These are phyloP conservation scores for Drosophila littoralis DNA, from an alignment of 1,140 invertebrate genomes.

Conservation along the genomic window DNA sequence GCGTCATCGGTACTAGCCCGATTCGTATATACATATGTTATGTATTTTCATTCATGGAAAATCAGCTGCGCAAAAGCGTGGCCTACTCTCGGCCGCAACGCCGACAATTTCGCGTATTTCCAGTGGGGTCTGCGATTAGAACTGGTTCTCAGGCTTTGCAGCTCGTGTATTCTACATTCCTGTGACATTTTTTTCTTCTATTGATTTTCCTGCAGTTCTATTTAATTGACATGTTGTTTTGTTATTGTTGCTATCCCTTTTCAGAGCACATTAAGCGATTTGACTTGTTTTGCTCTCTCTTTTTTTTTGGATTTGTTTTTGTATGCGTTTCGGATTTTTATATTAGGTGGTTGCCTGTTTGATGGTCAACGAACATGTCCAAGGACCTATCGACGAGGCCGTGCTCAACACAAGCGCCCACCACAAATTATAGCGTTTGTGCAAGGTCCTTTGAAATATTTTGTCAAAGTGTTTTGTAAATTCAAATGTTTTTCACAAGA, in stretches of 20 bases:
- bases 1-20: slow-evolving; percentile 48
- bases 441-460: slow-evolving; percentile 50
- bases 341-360: slow-evolving; percentile 32
- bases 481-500: slow-evolving; percentile 2
- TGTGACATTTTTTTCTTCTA: slow-evolving; percentile 54
- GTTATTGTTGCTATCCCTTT: slow-evolving; percentile 75
- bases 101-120: slow-evolving; percentile 45
- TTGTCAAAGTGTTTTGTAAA: slow-evolving; percentile 40
- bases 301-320: slow-evolving; percentile 35
- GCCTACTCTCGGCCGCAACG: background rate
- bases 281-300: slow-evolving; percentile 13
- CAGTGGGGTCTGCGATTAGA: slow-evolving; percentile 16
- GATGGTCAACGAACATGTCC: slow-evolving; percentile 78
- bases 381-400: slow-evolving; percentile 63
- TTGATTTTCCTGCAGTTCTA: slow-evolving; percentile 81
- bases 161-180: background rate
- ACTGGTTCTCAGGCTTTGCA: no score
- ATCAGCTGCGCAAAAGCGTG: slow-evolving; percentile 44
- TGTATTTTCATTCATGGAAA: slow-evolving; percentile 63
- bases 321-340: slow-evolving; percentile 28
- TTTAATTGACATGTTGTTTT: slow-evolving; percentile 81
- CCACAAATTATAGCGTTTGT: slow-evolving; percentile 62
- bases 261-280: background rate
- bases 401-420: slow-evolving; percentile 30
- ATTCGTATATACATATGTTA: background rate